A percentile compares a stretch with the other conserved stretches of the same genome.
These are phyloP conservation scores for Eulemur albifrons DNA, from an alignment of 2,797 vertebrate species.

Conservation along the genomic window DNA sequence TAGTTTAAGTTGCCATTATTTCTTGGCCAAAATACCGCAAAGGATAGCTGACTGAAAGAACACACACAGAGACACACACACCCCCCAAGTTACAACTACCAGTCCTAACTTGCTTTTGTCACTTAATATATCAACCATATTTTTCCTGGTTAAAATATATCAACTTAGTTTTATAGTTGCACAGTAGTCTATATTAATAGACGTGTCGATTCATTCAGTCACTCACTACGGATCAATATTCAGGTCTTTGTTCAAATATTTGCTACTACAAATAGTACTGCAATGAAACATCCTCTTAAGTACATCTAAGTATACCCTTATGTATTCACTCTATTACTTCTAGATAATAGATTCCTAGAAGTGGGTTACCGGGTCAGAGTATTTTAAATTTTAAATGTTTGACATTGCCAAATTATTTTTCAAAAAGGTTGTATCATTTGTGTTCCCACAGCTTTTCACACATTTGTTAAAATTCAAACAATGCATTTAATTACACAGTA, in stretches of 20 bases:
- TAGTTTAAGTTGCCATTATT: not conserved
- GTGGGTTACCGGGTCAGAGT: not conserved
- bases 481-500: not conserved
- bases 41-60: not conserved
- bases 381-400: constrained; percentile 30
- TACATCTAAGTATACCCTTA: not conserved
- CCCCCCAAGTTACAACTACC: not conserved
- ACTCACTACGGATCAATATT: not conserved
- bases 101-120: not conserved
- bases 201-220: not conserved
- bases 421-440: not conserved
- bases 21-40: not conserved
- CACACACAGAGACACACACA: not conserved
- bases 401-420: not conserved
- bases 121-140: not conserved
- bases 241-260: not conserved
- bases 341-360: not conserved
- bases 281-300: not conserved
- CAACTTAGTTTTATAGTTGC: not conserved
- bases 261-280: not conserved
- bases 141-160: not conserved
- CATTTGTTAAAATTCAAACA: not conserved
- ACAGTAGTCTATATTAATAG: not conserved
- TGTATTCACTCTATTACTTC: not conserved
- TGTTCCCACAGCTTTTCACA: not conserved